Base-by-base conservation (phyloP, 2,797 vertebrate genomes). In the Anguilla obscura region DNA sequence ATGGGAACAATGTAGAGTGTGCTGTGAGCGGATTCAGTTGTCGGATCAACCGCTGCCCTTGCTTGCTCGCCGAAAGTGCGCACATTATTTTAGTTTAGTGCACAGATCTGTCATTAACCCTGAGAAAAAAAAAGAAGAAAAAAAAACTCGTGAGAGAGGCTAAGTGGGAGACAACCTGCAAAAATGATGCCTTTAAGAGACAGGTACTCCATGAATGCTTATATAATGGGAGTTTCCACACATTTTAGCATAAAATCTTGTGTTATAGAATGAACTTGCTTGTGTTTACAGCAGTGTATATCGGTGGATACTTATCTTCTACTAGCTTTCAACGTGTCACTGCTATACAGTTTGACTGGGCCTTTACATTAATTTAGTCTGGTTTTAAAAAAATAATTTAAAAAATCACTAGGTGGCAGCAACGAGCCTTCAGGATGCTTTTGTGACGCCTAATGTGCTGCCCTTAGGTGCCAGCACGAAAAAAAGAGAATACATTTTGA, bases 371-470 rank as follows among this genome's bases (percentile, higher is more conserved):
- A 82, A n/a, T 8, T 45, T 21, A n/a, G 7, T 82, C 40, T 50
- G 40, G 6, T 21, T 36, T 36, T 4, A 0, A 45, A 45, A 45
- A 45, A 45, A 45, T 4, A 45, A 45, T 4, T 45, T 45, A 45
- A 58, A 58, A 16, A 18, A 40, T 33, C 79, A 82, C 40, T 48
- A 50, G 79, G 45, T 82, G 79, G 79, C 79, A 82, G 79, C 79
- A 82, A 9, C 24, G 79, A 50, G 16, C 74, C 36, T 79, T 79
- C 36, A 79, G 14, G 36, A 79, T 79, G 3, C 10, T 50, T 48
- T 10, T 3, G 2, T 9, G 2, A 48, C 1, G 18, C 12, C 2
- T 50, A 82, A 24, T 48, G 24, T 5, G 10, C 10, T 48, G 18
- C 18, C 18, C 74, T 9, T 82, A n/a, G 79, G 40, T 82, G 79